Conservation (phyloP, 1,140 invertebrate species). For the Musca domestica region DNA sequence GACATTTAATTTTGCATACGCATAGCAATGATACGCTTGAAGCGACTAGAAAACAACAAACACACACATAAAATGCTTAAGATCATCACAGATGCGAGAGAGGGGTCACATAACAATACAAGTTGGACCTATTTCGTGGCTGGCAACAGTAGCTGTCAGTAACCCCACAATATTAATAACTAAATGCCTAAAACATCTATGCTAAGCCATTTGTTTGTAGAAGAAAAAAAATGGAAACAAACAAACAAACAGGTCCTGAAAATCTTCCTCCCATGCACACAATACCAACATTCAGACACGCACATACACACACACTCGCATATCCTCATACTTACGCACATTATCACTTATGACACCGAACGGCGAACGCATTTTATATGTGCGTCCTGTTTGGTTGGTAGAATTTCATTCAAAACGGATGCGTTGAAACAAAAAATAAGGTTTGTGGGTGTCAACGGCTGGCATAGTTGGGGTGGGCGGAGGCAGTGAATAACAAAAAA, state of each 20-base stretch:
- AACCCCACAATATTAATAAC: slow-evolving; percentile 5
- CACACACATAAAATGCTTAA: neutral
- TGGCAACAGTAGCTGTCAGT: slow-evolving; percentile 15
- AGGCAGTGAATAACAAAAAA: neutral
- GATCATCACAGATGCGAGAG: neutral
- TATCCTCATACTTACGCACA: neutral
- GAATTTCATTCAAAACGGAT: too few species aligned
- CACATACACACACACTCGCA: neutral
- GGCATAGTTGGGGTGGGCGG: neutral
- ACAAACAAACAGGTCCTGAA: too few species aligned
- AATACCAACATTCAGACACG: neutral
- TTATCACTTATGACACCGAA: too few species aligned
- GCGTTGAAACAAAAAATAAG: neutral
- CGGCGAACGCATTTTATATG: too few species aligned
- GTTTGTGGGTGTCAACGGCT: neutral
- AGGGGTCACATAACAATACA: neutral
- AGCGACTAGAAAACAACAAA: neutral
- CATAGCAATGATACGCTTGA: neutral
- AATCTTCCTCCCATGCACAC: neutral
- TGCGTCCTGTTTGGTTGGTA: too few species aligned
- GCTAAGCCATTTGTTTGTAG: too few species aligned
- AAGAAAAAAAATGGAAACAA: too few species aligned
- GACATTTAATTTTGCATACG: slow-evolving; percentile 20
- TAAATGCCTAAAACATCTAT: neutral
- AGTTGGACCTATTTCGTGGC: slow-evolving; percentile 3